These are phyloP conservation scores for Oppia nitens DNA, from an alignment of 1,140 invertebrate species.

Conservation along the genomic window DNA sequence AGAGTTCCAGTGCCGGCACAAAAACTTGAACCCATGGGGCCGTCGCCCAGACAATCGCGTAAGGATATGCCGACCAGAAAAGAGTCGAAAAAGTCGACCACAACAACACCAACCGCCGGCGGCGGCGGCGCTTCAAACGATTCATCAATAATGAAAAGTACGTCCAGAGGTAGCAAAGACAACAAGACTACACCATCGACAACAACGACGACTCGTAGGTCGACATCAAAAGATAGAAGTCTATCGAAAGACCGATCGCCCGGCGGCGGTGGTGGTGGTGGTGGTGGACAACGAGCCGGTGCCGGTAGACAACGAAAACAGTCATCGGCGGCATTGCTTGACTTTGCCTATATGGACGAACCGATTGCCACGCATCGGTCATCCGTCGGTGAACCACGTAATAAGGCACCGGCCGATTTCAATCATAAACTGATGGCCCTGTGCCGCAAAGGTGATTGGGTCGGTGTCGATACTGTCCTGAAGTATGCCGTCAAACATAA, in stretches of 20 bases:
- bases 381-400: not conserved
- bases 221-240: not conserved
- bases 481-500: constrained; percentile 16
- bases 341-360: not conserved
- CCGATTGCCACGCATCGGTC: not conserved
- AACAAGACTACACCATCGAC: not conserved
- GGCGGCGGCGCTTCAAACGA: not conserved
- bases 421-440: constrained; percentile 17
- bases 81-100: not conserved
- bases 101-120: not conserved
- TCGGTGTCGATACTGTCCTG: constrained; percentile 21
- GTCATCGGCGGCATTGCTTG: not conserved
- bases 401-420: constrained; percentile 2
- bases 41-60: not conserved
- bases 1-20: not conserved
- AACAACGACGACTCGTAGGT: not conserved
- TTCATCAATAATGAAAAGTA: not conserved
- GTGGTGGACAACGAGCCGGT: not conserved
- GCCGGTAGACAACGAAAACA: not conserved
- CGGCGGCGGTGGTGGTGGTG: not conserved
- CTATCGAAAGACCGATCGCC: not conserved
- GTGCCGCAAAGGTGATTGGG: constrained; percentile 22
- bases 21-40: not conserved
- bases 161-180: not conserved
- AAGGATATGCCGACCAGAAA: not conserved